Conservation (phyloP, 2,888 invertebrate genomes). For the Amblyjoppa proteus region DNA sequence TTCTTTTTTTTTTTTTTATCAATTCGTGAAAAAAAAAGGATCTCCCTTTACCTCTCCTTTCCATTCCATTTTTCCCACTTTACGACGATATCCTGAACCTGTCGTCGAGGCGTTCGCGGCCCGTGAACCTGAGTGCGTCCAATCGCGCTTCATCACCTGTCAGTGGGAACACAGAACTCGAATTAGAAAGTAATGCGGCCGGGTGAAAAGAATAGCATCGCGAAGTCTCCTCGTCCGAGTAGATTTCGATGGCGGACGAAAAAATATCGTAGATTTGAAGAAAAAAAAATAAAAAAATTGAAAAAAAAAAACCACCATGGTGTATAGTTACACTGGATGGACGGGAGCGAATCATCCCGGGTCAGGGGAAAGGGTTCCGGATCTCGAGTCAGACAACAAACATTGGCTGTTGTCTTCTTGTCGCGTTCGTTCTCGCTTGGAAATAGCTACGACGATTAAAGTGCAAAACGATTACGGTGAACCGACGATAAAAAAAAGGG, state of each 20-base stretch:
- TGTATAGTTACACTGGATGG: background rate
- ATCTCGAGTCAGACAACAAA: slow-evolving; percentile 34
- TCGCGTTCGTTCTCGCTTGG: slow-evolving; percentile 60
- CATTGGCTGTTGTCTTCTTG: slow-evolving; percentile 49
- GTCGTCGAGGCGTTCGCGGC: slow-evolving; percentile 50
- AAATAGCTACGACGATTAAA: slow-evolving; percentile 43
- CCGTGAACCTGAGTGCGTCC: slow-evolving; percentile 52
- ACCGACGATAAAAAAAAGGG: slow-evolving; percentile 34
- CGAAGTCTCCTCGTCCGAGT: slow-evolving; percentile 20
- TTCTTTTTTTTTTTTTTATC: background rate
- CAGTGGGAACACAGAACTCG: slow-evolving; percentile 50
- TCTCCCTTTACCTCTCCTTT: slow-evolving; percentile 64
- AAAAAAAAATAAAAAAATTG: background rate
- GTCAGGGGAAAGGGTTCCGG: background rate
- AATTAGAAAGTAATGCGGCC: slow-evolving; percentile 46
- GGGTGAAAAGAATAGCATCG: slow-evolving; percentile 20
- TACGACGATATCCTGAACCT: slow-evolving; percentile 58
- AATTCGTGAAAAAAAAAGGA: slow-evolving; percentile 36
- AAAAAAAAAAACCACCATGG: background rate
- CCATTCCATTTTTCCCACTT: slow-evolving; percentile 51
- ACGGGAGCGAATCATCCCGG: background rate
- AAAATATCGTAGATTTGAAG: background rate
- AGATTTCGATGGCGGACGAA: slow-evolving; percentile 16
- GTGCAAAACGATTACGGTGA: slow-evolving; percentile 56
- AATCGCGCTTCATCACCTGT: slow-evolving; percentile 57